A percentile compares a stretch with the other conserved stretches of the same genome.
phyloP scores from a whole-genome alignment of 2,888 invertebrate genomes.

The Idaea aversata region DNA sequence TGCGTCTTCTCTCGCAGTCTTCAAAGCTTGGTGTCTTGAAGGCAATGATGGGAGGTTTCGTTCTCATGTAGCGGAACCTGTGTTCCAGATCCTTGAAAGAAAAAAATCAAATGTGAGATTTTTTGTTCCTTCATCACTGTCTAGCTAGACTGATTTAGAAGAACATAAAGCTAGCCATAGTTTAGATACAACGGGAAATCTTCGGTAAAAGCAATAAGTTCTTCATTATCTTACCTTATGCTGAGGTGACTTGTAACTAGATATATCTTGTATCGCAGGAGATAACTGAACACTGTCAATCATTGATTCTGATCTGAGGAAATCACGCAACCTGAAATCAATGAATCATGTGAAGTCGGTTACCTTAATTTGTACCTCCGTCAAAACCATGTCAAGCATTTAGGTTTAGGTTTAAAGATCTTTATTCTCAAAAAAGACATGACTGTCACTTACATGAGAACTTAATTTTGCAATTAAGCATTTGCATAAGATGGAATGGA shows the following conservation, averaged over 20 bases:
- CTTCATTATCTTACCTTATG: slow-evolving; percentile 50
- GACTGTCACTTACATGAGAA: too few species aligned
- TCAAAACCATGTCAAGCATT: too few species aligned
- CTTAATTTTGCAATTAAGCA: too few species aligned
- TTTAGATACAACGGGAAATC: too few species aligned
- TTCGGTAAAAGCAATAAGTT: too few species aligned
- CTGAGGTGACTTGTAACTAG: slow-evolving; percentile 84
- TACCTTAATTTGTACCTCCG: background rate
- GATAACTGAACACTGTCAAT: background rate
- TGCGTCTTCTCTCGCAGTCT: slow-evolving; percentile 81
- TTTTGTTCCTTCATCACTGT: too few species aligned
- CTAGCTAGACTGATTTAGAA: too few species aligned
- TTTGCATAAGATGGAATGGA: too few species aligned
- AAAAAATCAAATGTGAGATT: background rate
- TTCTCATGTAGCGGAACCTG: slow-evolving; percentile 94
- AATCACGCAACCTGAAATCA: slow-evolving; percentile 82
- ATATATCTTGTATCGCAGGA: background rate
- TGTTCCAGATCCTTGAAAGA: slow-evolving; percentile 85
- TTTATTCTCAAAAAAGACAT: too few species aligned
- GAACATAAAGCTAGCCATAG: too few species aligned
- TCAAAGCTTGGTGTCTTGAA: slow-evolving; percentile 92
- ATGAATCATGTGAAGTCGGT: background rate
- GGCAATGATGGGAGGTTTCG: slow-evolving; percentile 93
- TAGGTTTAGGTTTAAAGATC: too few species aligned
- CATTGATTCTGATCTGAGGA: slow-evolving; percentile 89